Evolutionary conservation across 2,113 vertebrate species (phyloP), one percentile per base, ranked within the genome.

Genomic region (Anguilla japonica): DNA sequence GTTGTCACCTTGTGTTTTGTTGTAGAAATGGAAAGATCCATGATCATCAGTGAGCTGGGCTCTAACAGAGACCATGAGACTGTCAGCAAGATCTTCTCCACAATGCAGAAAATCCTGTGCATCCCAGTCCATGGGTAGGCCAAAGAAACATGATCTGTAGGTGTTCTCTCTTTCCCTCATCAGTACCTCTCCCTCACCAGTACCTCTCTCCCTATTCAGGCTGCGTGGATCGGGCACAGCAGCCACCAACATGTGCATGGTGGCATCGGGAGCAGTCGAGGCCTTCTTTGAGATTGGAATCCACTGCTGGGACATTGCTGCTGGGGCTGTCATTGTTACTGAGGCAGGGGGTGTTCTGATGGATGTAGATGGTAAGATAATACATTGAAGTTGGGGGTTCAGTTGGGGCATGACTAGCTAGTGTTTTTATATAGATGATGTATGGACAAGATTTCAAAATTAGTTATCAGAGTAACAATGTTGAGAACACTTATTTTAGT

Each of bases 241-340:
- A 43, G 98, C 98, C 40, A 91, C 97, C 84, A 99, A 99, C 91
- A 97, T 99, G 98, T 99, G 98, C 91, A 94, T 97, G 43, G 98
- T 99, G 88, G 98, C 98, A 2, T 87, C 95, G 0, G 98, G 98
- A 7, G 96, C 95, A n/a, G 98, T 97, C 0, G 98, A 99, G 71
- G 98, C 96, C 0, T 99, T 99, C 83, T 99, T 98, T 0, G 98
- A 99, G 88, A 97, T 98, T 84, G 98, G 98, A 0, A 96, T 98
- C 88, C 98, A 99, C 84, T 97, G 98, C 84, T 99, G 98, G 98
- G 98, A 99, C 46, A 88, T 99, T 7, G 97, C 98, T 0, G 98
- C 97, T 0, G 97, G 94, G 0, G 96, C 96, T 2, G 90, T 99
- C 83, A 96, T 99, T 0, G 94, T 99, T 60, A 94, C 94, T 0